Conservation (phyloP, 2,797 vertebrate species). For the Florisuga fusca region DNA sequence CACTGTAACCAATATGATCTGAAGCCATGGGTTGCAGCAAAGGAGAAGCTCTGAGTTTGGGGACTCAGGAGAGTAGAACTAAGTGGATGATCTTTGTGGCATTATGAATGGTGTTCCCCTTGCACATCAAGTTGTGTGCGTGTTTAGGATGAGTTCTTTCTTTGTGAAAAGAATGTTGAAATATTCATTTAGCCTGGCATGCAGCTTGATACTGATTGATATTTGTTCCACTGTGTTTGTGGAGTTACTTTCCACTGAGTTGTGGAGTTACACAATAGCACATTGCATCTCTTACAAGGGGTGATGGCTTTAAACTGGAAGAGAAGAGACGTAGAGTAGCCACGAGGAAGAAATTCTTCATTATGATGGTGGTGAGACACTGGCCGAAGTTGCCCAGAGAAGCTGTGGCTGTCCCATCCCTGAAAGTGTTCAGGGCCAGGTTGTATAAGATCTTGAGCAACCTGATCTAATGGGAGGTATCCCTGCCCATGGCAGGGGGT, state of each 20-base stretch:
- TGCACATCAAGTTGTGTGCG: not conserved
- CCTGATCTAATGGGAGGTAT: too few species aligned
- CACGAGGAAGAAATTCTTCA: too few species aligned
- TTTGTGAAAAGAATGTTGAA: not conserved
- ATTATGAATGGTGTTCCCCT: not conserved
- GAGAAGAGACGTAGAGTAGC: too few species aligned
- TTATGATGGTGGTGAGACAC: too few species aligned
- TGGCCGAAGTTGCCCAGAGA: too few species aligned
- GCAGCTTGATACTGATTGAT: not conserved
- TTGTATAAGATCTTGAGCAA: too few species aligned
- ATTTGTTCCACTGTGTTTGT: not conserved
- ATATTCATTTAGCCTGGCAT: not conserved
- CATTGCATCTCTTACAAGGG: not conserved
- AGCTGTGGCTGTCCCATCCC: too few species aligned
- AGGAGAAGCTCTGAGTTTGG: rapidly evolving
- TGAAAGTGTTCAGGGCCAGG: too few species aligned
- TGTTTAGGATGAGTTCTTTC: not conserved
- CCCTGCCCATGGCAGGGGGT: too few species aligned
- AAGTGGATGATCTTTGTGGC: not conserved
- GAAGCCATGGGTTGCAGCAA: not conserved
- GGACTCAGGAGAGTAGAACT: not conserved
- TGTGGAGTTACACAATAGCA: not conserved
- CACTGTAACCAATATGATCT: not conserved
- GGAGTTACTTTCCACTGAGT: not conserved
- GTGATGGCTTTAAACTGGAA: too few species aligned